These are phyloP conservation scores for Ormyrus rosae DNA, from an alignment of 2,888 invertebrate genomes.

Conservation along the genomic window DNA sequence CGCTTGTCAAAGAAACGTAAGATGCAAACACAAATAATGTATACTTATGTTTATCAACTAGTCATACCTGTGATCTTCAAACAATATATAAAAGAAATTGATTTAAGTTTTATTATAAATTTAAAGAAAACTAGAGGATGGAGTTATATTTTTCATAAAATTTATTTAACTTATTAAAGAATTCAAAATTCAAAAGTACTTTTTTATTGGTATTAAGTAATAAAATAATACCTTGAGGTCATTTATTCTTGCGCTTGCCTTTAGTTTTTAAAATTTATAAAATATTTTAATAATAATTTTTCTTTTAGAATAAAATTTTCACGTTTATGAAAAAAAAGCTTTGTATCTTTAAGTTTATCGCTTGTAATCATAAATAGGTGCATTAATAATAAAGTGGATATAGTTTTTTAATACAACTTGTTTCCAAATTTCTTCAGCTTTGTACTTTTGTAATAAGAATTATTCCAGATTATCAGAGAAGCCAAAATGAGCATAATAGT, in stretches of 20 bases:
- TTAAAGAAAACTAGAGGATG: neutral
- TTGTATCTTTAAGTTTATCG: slow-evolving; percentile 15
- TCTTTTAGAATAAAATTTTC: neutral
- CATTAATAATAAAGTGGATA: too few species aligned
- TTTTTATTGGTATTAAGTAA: neutral
- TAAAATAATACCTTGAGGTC: neutral
- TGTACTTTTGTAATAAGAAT: too few species aligned
- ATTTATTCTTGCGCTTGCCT: neutral
- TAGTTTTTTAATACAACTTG: too few species aligned
- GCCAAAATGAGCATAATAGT: too few species aligned
- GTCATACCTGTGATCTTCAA: slow-evolving; percentile 53
- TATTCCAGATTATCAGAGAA: too few species aligned
- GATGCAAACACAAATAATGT: slow-evolving; percentile 6
- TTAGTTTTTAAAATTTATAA: neutral
- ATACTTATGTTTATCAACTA: slow-evolving; percentile 46
- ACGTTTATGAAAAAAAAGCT: neutral
- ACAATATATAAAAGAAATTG: slow-evolving; percentile 23
- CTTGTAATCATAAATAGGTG: too few species aligned
- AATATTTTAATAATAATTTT: slow-evolving; percentile 1
- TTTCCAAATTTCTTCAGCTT: too few species aligned
- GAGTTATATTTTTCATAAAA: slow-evolving; percentile 16
- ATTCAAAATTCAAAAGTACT: neutral
- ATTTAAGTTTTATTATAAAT: neutral
- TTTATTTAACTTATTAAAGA: neutral
- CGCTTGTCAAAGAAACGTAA: slow-evolving; percentile 28